Evolutionary conservation across 2,888 invertebrate genomes (phyloP).

Genomic region (Pecten maximus): DNA sequence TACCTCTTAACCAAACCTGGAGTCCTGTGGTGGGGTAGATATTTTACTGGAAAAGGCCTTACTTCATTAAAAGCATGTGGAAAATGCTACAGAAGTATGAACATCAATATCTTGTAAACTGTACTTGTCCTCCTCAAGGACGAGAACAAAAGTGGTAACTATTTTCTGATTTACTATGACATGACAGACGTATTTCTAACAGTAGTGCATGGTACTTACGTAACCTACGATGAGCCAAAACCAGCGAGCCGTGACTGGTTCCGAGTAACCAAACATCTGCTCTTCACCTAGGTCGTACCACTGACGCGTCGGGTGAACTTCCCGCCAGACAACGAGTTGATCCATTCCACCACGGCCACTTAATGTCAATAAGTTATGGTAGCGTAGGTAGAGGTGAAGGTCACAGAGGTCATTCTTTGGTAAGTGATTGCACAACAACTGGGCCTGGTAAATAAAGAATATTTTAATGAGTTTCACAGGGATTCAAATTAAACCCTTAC

Average conservation of each 20-base stretch:
- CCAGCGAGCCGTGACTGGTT: slow-evolving; percentile 78
- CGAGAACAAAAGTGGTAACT: no score
- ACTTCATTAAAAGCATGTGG: no score
- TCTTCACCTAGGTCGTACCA: slow-evolving; percentile 74
- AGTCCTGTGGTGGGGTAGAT: no score
- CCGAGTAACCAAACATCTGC: slow-evolving; percentile 78
- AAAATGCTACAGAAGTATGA: no score
- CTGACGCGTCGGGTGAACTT: slow-evolving; percentile 78
- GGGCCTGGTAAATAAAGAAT: slow-evolving; percentile 85
- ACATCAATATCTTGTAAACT: no score
- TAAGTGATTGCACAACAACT: slow-evolving; percentile 91
- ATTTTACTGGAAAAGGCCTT: no score
- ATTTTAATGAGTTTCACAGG: no score
- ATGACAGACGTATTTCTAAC: no score
- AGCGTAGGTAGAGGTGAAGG: slow-evolving; percentile 89
- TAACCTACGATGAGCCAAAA: slow-evolving; percentile 80
- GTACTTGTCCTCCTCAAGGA: no score
- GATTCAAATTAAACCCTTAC: no score
- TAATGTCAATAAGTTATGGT: slow-evolving; percentile 88
- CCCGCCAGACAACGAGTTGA: slow-evolving; percentile 80
- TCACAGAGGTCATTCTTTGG: slow-evolving; percentile 89
- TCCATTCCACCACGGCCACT: slow-evolving; percentile 68
- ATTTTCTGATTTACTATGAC: no score
- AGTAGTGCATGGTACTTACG: slow-evolving; percentile 73
- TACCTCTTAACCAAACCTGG: no score